Base-by-base conservation (phyloP, 2,113 vertebrate genomes). In the Oryzias melastigma region DNA sequence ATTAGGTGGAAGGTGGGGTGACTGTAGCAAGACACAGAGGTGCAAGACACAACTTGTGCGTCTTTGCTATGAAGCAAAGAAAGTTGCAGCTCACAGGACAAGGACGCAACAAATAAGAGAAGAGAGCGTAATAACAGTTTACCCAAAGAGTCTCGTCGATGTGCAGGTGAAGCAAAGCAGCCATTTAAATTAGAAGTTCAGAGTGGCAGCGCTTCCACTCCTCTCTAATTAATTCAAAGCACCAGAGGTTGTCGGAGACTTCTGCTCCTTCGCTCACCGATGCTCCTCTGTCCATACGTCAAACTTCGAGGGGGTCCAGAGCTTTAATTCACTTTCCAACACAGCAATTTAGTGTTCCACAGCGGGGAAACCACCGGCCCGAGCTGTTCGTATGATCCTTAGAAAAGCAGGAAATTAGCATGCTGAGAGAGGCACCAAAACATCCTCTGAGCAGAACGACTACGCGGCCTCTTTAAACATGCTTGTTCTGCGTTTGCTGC, bases 271-370 rank as follows among this genome's bases (percentile, higher is more conserved):
- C 72, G 58, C 82, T 71, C 65, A 77, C 71, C 55, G 71, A 85
- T 81, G 49, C 48, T 50, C 57, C 16, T 62, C 57, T 19, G 47
- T 62, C 53, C 58, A 52, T 47, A 65, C 61, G 67, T 73, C 47
- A 58, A 67, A 68, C 74, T 73, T 72, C 19, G 42, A 63, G 69
- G 73, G 64, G 67, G 63, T 77, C 65, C 58, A 52, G 49, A 65
- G 66, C 79, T 83, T 78, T 78, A 58, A 87, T 78, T 80, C 73
- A 67, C 52, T 77, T 80, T 49, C 56, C 61, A 58, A 56, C 71
- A 61, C 68, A 66, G 67, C 73, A 83, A 85, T 82, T 86, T 85
- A 52, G 50, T 68, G 52, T 76, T 75, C 65, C 71, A 61, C 48
- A 50, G 62, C 27, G 17, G 69, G 77, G 69, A 56, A 78, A 77